Conservation (phyloP, 92 coral and sea anemone species). For the Phymanthus crucifer region DNA sequence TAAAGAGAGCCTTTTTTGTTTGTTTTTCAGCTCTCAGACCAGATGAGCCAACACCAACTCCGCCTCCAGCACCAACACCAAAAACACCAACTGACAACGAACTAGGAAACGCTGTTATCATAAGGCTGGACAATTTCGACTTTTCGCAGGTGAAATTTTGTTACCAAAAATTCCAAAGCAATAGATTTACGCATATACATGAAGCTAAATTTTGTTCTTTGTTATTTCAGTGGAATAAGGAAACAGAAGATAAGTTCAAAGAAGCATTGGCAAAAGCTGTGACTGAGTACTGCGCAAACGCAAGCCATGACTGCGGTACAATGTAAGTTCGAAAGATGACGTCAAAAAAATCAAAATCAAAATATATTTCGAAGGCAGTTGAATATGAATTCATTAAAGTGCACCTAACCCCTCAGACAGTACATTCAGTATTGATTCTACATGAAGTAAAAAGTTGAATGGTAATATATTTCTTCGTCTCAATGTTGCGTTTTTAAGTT, state of each 20-base stretch:
- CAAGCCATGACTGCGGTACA: neutral
- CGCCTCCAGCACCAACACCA: slow-evolving; percentile 40
- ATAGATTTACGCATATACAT: no score
- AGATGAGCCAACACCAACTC: slow-evolving; percentile 39
- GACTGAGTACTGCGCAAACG: slow-evolving; percentile 31
- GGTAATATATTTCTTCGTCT: no score
- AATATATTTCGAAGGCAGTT: no score
- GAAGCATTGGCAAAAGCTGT: slow-evolving; percentile 36
- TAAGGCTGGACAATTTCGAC: slow-evolving; percentile 21
- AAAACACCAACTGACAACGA: slow-evolving; percentile 35
- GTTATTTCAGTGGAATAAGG: slow-evolving; percentile 37
- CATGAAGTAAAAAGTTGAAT: no score
- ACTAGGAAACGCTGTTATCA: slow-evolving; percentile 26
- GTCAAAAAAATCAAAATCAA: neutral
- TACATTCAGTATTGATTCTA: no score
- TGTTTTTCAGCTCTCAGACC: slow-evolving; percentile 14
- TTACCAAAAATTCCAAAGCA: no score
- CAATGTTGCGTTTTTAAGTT: no score
- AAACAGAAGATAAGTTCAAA: slow-evolving; percentile 41
- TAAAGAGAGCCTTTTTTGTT: neutral
- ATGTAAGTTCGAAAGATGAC: neutral
- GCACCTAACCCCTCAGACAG: no score
- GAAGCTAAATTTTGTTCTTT: no score
- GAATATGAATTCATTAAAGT: no score
- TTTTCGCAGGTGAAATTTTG: slow-evolving; percentile 5